A percentile compares a stretch with the other conserved stretches of the same genome.
phyloP scores from a whole-genome alignment of 2,113 vertebrate genomes.

The Ivindomyrus marchei region DNA sequence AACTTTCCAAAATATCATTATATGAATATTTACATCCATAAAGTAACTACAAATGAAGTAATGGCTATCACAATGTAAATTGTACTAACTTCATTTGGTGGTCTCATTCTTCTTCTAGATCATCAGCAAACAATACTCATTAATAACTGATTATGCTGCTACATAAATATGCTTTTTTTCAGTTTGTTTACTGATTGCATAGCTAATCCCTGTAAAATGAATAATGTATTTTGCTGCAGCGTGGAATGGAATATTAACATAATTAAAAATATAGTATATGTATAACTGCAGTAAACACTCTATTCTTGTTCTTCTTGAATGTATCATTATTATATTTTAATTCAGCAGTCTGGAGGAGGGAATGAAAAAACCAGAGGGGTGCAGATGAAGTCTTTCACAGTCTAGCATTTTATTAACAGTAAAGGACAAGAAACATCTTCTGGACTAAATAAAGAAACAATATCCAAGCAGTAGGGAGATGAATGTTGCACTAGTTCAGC shows the following conservation, averaged over 20 bases:
- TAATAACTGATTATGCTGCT: not conserved
- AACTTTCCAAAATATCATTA: not conserved
- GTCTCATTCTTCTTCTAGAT: not conserved
- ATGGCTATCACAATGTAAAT: not conserved
- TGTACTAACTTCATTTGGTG: not conserved
- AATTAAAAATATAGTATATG: not conserved
- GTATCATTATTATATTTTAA: not conserved
- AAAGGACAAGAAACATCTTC: not conserved
- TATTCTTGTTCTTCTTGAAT: not conserved
- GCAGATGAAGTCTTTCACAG: not conserved
- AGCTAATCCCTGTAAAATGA: not conserved
- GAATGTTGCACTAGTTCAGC: not conserved
- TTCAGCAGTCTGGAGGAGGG: not conserved
- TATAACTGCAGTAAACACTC: conserved; percentile 1
- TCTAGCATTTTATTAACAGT: not conserved
- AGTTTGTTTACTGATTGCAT: not conserved
- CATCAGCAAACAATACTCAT: not conserved
- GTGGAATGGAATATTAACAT: conserved; percentile 2
- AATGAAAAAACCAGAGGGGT: not conserved
- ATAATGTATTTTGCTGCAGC: not conserved
- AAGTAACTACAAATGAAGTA: not conserved
- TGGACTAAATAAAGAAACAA: not conserved
- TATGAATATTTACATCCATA: not conserved
- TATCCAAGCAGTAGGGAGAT: not conserved
- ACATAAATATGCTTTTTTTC: not conserved